Percentiles rank a stretch among this genome's conserved stretches.
phyloP scores from a whole-genome alignment of 2,888 invertebrate genomes.

The Scaptomyza cyrtandrae region DNA sequence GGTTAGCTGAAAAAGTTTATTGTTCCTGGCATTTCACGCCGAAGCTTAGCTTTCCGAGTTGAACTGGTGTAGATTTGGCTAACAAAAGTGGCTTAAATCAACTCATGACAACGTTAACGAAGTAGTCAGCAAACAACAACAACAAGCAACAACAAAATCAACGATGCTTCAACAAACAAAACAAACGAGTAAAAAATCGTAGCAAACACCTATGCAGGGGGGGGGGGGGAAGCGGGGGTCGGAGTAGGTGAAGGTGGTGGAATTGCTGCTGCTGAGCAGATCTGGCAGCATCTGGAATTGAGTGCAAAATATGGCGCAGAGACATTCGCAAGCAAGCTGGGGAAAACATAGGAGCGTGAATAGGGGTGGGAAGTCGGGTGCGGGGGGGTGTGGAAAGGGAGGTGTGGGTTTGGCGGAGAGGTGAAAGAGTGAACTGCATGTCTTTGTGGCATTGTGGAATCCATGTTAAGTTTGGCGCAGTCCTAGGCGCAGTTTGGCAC shows the following conservation, averaged over 20 bases:
- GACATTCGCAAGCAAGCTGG: constrained; percentile 6
- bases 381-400: no score
- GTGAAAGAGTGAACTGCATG: constrained; percentile 24
- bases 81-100: constrained; percentile 77
- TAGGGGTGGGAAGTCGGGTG: no score
- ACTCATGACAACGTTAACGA: constrained; percentile 77
- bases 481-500: constrained; percentile 71
- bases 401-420: no score
- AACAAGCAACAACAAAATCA: constrained; percentile 21
- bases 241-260: neutral
- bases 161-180: constrained; percentile 56
- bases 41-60: neutral
- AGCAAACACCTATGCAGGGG: constrained; percentile 48
- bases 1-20: constrained; percentile 16
- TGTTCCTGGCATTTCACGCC: constrained; percentile 1
- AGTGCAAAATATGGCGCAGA: constrained; percentile 77
- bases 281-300: constrained; percentile 63
- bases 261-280: constrained; percentile 10
- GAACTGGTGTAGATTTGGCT: constrained; percentile 8
- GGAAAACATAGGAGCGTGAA: neutral
- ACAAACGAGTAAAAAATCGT: constrained; percentile 60
- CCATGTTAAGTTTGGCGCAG: constrained; percentile 69
- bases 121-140: constrained; percentile 66
- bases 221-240: neutral
- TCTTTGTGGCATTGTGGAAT: constrained; percentile 65